Evolutionary conservation across 1,140 invertebrate genomes (phyloP), one percentile per base, ranked within the genome.

Genomic region (Danaus melanippus): DNA sequence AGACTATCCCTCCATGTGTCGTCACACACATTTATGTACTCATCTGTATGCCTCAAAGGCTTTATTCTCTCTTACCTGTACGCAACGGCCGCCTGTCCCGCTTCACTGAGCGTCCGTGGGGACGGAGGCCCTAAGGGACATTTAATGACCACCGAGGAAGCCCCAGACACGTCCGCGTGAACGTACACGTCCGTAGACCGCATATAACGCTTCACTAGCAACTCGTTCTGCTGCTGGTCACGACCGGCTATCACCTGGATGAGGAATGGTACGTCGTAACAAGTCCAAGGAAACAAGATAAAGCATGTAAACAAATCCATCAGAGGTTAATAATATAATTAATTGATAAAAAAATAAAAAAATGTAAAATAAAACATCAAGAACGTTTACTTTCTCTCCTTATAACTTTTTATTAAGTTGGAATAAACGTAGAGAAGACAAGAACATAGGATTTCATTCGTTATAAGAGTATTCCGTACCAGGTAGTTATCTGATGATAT

Each of bases 401-500:
- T 32, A 32, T 32, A 32, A 32, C 2, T 0, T n/a, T 32, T 32
- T 32, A 32, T 32, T 32, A 32, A 32, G 21, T 32, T 32, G 7
- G 21, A 7, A 32, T 7, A 7, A 32, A 32, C 21, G 7, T n/a
- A n/a, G n/a, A n/a, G n/a, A n/a, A n/a, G n/a, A n/a, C n/a, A n/a
- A n/a, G n/a, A 32, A 32, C 6, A 32, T 7, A 32, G 21, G 21
- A 32, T 7, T 32, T 32, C 21, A 32, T 32, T 4, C 21, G 21
- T 5, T 4, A 32, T 32, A 32, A 32, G 21, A 32, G 6, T 7
- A 32, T 4, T 4, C 76, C 84, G 76, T 73, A 92, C 92, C 87
- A 99, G 83, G 88, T 96, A 99, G 87, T 99, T 98, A 87, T 99
- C 98, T 0, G 97, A 98, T 39, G 95, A 97, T 63, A 99, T 97